Conservation (phyloP, 2,113 vertebrate genomes). For the Takifugu flavidus region DNA sequence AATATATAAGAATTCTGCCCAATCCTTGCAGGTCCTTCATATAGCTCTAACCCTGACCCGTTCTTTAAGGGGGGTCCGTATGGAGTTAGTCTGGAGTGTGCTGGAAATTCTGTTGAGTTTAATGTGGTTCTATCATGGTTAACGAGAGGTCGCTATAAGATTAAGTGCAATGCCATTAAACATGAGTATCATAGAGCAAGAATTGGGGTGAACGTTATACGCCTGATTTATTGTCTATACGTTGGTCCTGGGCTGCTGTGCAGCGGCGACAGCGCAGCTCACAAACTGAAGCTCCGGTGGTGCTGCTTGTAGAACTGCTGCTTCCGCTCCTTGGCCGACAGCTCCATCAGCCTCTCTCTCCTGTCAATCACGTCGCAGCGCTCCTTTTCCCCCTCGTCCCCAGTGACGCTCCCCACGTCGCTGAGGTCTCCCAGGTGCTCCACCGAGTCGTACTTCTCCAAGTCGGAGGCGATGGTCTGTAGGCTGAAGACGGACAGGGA, state of each 20-base stretch:
- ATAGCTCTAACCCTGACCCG: no score
- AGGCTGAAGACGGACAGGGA: slow-evolving; percentile 85
- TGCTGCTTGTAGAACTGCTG: slow-evolving; percentile 75
- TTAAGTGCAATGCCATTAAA: no score
- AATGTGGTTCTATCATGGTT: no score
- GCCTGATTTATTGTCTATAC: no score
- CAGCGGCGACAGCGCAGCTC: slow-evolving; percentile 16
- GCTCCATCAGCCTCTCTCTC: slow-evolving; percentile 40
- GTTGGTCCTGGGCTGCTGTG: neutral
- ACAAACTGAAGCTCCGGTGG: slow-evolving; percentile 86
- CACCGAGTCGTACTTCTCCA: slow-evolving; percentile 91
- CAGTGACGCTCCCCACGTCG: slow-evolving; percentile 67
- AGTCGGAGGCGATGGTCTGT: slow-evolving; percentile 88
- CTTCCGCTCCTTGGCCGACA: slow-evolving; percentile 46
- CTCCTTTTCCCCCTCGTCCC: slow-evolving; percentile 58
- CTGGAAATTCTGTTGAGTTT: no score
- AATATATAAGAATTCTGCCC: no score
- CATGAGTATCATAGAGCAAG: no score
- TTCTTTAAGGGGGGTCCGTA: no score
- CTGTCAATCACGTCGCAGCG: slow-evolving; percentile 11
- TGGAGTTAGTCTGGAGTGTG: no score
- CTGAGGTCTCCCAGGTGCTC: slow-evolving; percentile 84
- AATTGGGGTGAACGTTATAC: no score
- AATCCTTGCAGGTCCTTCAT: no score
- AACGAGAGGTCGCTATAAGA: no score